phyloP scores from a whole-genome alignment of 2,888 invertebrate genomes.

The Cheilosia variabilis region DNA sequence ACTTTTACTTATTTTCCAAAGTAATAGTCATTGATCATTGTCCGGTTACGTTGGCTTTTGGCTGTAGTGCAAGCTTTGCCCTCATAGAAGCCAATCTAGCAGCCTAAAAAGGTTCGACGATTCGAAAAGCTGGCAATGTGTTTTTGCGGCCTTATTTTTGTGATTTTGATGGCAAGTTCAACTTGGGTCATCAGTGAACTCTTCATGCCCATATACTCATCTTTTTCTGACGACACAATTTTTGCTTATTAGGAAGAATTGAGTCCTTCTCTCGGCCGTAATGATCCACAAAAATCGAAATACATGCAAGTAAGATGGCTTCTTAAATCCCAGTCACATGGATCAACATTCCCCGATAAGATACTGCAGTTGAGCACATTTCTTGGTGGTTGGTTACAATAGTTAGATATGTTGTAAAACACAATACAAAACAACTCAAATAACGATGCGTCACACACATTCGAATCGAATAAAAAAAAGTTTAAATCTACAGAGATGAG shows the following conservation, averaged over 20 bases:
- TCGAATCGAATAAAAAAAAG: neutral
- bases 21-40: no score
- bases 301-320: neutral
- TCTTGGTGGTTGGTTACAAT: constrained; percentile 13
- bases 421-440: constrained; percentile 19
- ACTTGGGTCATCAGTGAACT: neutral
- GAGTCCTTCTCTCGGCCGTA: no score
- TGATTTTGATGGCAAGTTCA: no score
- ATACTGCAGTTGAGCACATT: constrained; percentile 8
- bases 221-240: neutral
- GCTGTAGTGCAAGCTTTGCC: no score
- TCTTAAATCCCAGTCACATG: neutral
- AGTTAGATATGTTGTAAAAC: constrained; percentile 11
- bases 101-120: no score
- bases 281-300: neutral
- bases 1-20: no score
- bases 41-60: no score
- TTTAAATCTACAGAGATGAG: constrained; percentile 3
- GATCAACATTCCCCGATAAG: neutral
- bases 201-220: neutral
- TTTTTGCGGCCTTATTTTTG: neutral
- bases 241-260: neutral
- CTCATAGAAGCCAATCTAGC: no score
- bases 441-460: constrained; percentile 46
- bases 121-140: neutral